These are phyloP conservation scores for Liposcelis brunnea DNA, from an alignment of 2,888 invertebrate species.

Conservation along the genomic window DNA sequence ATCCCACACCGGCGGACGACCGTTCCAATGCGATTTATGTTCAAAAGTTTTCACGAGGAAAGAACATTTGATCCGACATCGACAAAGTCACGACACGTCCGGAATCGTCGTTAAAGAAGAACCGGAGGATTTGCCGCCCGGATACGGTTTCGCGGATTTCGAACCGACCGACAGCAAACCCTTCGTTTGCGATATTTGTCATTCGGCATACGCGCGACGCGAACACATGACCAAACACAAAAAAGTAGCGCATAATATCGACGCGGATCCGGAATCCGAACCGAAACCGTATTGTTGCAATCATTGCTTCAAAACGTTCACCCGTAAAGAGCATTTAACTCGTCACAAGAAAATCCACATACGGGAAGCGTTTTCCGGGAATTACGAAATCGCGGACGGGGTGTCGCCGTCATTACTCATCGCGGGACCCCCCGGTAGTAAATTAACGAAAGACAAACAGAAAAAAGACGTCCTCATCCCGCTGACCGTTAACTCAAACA, in stretches of 20 bases:
- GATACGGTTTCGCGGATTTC: conserved; percentile 12
- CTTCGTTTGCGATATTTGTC: conserved; percentile 13
- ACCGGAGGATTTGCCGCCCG: conserved; percentile 1
- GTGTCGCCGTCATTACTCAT: too few relatives aligned
- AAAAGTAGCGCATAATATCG: conserved; percentile 2
- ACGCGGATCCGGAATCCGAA: conserved; percentile 13
- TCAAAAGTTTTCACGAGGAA: conserved; percentile 19
- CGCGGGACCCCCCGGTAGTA: too few relatives aligned
- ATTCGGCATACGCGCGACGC: conserved; percentile 3
- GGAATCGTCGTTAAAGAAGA: conserved; percentile 13
- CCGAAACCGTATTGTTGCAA: conserved; percentile 18
- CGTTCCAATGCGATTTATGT: conserved; percentile 19
- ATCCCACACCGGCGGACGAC: conserved; percentile 18
- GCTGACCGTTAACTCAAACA: conserved; percentile 5
- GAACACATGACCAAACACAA: conserved; percentile 4
- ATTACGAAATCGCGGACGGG: too few relatives aligned
- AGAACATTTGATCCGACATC: conserved; percentile 20
- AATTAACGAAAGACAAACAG: too few relatives aligned
- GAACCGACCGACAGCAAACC: conserved; percentile 9
- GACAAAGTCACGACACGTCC: conserved; percentile 18
- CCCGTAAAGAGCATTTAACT: conserved; percentile 18
- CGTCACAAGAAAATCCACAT: conserved; percentile 18
- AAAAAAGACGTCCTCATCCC: background rate
- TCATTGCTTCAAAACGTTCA: conserved; percentile 19
- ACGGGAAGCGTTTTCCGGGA: conserved; percentile 9